Evolutionary conservation across 2,888 invertebrate species (phyloP).

Genomic region (Stegophylla sp.): DNA sequence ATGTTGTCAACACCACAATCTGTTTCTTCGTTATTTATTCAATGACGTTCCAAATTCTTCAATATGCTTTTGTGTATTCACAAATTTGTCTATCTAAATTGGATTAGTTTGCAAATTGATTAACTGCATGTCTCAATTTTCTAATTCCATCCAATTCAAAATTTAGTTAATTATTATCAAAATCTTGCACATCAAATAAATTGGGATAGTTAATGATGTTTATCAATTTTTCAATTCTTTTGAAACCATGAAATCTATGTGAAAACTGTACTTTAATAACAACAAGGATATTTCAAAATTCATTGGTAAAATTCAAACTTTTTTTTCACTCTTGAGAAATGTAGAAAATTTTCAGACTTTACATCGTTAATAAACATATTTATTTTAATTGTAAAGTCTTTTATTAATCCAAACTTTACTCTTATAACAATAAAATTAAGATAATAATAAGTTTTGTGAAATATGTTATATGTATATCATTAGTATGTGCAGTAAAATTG

Average conservation of each 20-base stretch:
- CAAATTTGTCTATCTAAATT: no score
- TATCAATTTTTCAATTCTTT: slow-evolving; percentile 28
- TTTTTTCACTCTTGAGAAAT: slow-evolving; percentile 9
- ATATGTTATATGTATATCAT: no score
- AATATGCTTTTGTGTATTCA: background rate
- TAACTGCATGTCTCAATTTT: no score
- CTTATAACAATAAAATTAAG: no score
- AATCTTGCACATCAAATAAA: slow-evolving; percentile 11
- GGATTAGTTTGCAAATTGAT: background rate
- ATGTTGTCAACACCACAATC: no score
- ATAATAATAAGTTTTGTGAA: no score
- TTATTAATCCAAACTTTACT: slow-evolving; percentile 21
- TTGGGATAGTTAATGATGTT: background rate
- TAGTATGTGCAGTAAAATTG: no score
- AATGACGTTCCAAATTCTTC: no score
- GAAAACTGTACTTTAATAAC: background rate
- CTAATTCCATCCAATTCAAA: no score
- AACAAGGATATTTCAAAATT: slow-evolving; percentile 26
- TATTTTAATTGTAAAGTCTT: slow-evolving; percentile 8
- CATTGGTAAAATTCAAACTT: slow-evolving; percentile 10
- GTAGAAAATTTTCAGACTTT: background rate
- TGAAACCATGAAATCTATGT: slow-evolving; percentile 22
- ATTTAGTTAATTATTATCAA: background rate
- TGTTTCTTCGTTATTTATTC: background rate
- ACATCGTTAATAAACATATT: slow-evolving; percentile 10